Evolutionary conservation across 2,113 vertebrate species (phyloP), one percentile per base, ranked within the genome.

Genomic region (Ameiurus melas): DNA sequence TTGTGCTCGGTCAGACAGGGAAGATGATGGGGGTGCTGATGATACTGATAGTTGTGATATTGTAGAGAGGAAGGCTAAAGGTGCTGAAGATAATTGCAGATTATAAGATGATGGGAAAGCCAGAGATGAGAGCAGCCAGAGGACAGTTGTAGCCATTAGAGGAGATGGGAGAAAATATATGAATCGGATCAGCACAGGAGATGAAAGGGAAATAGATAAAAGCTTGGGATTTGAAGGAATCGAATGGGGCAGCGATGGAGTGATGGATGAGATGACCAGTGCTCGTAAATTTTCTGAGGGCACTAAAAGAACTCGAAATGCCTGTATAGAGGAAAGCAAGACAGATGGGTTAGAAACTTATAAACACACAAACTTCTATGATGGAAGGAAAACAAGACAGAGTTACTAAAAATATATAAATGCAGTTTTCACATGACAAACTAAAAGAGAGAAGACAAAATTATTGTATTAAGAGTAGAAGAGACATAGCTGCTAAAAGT

Each of bases 71-170:
- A 73, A 84, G 51, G 81, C 25, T 58, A 79, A 88, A 77, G 73
- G 14, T 27, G 9, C 55, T n/a, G 20, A n/a, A 43, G 58, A 70
- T 86, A 73, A 84, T 79, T 83, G 58, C 47, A 84, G 85, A 80
- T 87, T 87, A 82, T 71, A 43, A 64, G 85, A 64, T 82, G 68
- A 85, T 79, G 70, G 75, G 20, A 86, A 83, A 62, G 36, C n/a
- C 58, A 84, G 60, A 87, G 82, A 86, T 88, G 81, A 70, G 64
- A 87, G 86, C 62, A 79, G 82, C 70, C 85, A 84, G 73, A 64
- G 62, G 73, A 73, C 27, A 68, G 68, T 60, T 83, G 80, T 75
- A 80, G 43, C 83, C 62, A 80, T 85, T 70, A 60, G n/a, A 85
- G 64, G 30, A 85, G 73, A 87, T 87, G 64, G 77, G n/a, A 53